Conservation (phyloP, 2,888 invertebrate species). For the Acanthopleura granulata region DNA sequence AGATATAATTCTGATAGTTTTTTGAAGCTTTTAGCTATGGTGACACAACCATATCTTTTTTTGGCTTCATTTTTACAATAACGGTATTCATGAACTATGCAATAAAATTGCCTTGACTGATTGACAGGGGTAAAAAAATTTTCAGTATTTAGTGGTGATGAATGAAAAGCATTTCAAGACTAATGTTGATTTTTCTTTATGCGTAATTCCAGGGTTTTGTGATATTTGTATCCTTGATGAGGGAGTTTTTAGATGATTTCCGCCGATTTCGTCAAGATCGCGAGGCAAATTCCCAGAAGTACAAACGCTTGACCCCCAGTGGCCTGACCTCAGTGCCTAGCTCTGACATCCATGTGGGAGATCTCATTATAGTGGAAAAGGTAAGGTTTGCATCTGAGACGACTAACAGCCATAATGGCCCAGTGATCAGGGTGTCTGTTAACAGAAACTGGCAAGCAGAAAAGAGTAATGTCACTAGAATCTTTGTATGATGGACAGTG, state of each 20-base stretch:
- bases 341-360: slow-evolving; percentile 80
- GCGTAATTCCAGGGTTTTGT: slow-evolving; percentile 85
- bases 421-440: too few species aligned
- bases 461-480: too few species aligned
- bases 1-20: too few species aligned
- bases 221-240: slow-evolving; percentile 91
- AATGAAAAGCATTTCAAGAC: slow-evolving; percentile 3
- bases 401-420: too few species aligned
- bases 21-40: too few species aligned
- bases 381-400: slow-evolving; percentile 41
- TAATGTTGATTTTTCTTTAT: too few species aligned
- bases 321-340: slow-evolving; percentile 80
- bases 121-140: background rate
- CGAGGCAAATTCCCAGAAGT: slow-evolving; percentile 95
- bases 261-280: slow-evolving; percentile 92
- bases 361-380: slow-evolving; percentile 87
- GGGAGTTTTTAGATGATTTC: slow-evolving; percentile 97
- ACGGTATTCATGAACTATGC: too few species aligned
- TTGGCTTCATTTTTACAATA: too few species aligned
- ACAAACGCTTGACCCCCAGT: slow-evolving; percentile 83
- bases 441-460: too few species aligned
- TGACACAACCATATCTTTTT: too few species aligned
- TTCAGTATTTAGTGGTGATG: background rate
- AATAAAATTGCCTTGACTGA: too few species aligned
- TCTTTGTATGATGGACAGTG: too few species aligned